Conservation (phyloP, 1,140 invertebrate genomes). For the Drosophila equinoxialis region DNA sequence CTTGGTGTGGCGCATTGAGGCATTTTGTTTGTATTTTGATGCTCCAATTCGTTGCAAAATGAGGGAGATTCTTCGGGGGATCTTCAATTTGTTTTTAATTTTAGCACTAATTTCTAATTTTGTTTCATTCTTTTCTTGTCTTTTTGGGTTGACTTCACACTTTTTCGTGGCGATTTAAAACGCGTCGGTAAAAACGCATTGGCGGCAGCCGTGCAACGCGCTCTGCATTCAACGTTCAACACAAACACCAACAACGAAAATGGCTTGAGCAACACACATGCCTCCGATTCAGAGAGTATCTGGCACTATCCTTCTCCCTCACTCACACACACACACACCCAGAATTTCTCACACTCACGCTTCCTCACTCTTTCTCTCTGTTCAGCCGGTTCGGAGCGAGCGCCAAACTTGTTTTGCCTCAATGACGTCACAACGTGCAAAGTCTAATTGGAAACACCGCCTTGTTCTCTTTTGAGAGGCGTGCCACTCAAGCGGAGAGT, state of each 20-base stretch:
- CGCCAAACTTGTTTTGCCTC: conserved; percentile 54
- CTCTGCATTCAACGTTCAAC: conserved; percentile 71
- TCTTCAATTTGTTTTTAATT: neutral
- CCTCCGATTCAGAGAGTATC: neutral
- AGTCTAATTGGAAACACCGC: conserved; percentile 60
- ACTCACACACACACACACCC: neutral
- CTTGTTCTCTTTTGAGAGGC: conserved; percentile 47
- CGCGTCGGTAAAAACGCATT: conserved; percentile 70
- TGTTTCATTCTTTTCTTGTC: conserved; percentile 2
- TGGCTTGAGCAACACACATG: conserved; percentile 28
- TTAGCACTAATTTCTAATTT: conserved; percentile 20
- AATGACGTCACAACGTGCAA: conserved; percentile 65
- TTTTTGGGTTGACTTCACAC: neutral
- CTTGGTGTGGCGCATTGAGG: conserved; percentile 67
- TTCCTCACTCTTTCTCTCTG: conserved; percentile 10
- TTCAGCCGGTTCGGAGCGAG: conserved; percentile 48
- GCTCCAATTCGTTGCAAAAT: neutral
- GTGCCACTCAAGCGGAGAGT: conserved; percentile 28
- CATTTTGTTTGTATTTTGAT: conserved; percentile 32
- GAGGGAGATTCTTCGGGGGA: neutral
- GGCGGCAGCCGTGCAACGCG: conserved; percentile 40
- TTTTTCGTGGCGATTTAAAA: conserved; percentile 50
- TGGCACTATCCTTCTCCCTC: conserved; percentile 16
- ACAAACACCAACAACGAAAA: conserved; percentile 70
- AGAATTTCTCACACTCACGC: conserved; percentile 5